Evolutionary conservation across 2,797 vertebrate genomes (phyloP).

Genomic region (Microchirus variegatus): DNA sequence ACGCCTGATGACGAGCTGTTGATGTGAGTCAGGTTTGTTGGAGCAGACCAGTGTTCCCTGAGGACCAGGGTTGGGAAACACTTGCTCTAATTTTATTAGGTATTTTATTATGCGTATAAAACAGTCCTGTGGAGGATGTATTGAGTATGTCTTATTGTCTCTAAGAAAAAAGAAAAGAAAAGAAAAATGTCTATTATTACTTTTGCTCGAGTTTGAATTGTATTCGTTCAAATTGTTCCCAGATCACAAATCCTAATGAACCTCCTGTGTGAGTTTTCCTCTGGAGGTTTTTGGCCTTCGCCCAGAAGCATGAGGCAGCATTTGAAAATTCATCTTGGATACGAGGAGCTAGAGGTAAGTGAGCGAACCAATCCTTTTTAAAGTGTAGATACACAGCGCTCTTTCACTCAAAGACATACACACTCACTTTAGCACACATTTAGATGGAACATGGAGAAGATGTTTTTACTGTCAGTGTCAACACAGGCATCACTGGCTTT

Average conservation of each 20-base stretch:
- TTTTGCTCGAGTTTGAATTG: not conserved
- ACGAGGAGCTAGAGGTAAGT: not conserved
- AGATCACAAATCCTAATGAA: not conserved
- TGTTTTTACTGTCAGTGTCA: slow-evolving; percentile 26
- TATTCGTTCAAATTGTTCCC: not conserved
- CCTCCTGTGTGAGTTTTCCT: not conserved
- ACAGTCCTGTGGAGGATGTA: not conserved
- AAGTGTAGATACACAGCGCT: not conserved
- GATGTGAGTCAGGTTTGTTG: no score
- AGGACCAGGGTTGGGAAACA: no score
- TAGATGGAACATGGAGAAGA: slow-evolving; percentile 18
- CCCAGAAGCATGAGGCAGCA: no score
- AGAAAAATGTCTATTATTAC: not conserved
- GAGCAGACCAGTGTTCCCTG: no score
- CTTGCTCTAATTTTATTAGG: no score
- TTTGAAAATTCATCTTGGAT: no score
- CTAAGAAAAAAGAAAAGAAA: no score
- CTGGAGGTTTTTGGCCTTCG: not conserved
- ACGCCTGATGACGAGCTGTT: no score
- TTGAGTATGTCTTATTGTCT: not conserved
- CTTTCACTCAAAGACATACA: slow-evolving; percentile 15
- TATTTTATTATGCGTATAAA: no score
- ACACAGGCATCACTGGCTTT: slow-evolving; percentile 65
- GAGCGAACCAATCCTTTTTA: slow-evolving; percentile 5
- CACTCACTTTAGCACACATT: not conserved